Conservation (phyloP, 2,113 vertebrate species). For the Narcine bancroftii region DNA sequence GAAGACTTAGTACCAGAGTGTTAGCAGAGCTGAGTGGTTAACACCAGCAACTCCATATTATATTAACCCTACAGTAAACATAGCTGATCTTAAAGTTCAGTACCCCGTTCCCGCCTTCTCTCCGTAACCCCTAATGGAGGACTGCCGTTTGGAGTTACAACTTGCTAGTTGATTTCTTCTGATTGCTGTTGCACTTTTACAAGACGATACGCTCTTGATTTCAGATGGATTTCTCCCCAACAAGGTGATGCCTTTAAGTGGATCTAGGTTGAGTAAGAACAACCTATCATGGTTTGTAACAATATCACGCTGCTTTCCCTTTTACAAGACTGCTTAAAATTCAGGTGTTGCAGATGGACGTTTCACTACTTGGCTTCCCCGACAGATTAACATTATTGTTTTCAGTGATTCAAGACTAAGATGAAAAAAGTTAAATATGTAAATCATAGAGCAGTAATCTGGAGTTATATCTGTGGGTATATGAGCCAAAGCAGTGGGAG, state of each 20-base stretch:
- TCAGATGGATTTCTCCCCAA: neutral
- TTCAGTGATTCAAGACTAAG: neutral
- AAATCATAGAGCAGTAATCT: neutral
- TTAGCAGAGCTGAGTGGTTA: too few species aligned
- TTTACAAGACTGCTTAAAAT: neutral
- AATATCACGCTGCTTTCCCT: neutral
- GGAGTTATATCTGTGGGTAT: neutral
- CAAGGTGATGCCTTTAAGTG: neutral
- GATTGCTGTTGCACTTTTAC: too few species aligned
- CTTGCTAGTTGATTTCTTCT: too few species aligned
- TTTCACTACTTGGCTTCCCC: neutral
- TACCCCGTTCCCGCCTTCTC: too few species aligned
- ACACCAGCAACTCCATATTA: too few species aligned
- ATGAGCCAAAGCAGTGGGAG: neutral
- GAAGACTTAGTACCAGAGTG: too few species aligned
- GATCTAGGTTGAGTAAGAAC: neutral
- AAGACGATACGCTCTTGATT: neutral
- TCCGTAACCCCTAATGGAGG: too few species aligned
- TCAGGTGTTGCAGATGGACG: neutral
- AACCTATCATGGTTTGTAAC: conserved; percentile 7
- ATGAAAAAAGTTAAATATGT: neutral
- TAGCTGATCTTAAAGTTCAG: too few species aligned
- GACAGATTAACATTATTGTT: neutral
- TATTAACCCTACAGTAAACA: too few species aligned
- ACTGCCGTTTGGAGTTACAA: too few species aligned